Percentiles rank a stretch among this genome's conserved stretches.
Conservation (phyloP, 2,113 vertebrate species). For the Pogonocichla stellata region DNA sequence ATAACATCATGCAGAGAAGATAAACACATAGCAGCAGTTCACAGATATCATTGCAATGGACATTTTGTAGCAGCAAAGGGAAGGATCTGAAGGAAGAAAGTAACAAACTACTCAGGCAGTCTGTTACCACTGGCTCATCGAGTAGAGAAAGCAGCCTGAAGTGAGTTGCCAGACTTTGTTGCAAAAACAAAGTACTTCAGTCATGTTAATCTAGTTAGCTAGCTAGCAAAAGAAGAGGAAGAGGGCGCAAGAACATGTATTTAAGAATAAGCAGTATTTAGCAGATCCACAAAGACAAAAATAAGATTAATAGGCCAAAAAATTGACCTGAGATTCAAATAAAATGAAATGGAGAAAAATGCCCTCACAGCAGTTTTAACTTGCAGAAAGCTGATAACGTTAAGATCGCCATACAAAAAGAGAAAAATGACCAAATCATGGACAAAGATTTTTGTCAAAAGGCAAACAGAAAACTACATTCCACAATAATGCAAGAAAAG, state of each 20-base stretch:
- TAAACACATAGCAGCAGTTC: accelerated
- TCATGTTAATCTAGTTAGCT: not conserved
- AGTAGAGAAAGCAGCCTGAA: not conserved
- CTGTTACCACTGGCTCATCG: not conserved
- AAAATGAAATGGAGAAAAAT: not conserved
- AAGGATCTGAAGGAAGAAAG: not conserved
- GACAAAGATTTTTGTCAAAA: not conserved
- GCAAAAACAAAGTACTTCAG: not conserved
- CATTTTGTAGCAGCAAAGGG: not conserved
- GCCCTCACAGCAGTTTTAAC: not conserved
- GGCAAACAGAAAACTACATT: not conserved
- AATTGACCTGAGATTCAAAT: not conserved
- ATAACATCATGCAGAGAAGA: not conserved
- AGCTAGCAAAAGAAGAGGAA: not conserved
- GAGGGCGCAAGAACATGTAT: accelerated
- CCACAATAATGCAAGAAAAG: not conserved
- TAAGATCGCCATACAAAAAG: not conserved
- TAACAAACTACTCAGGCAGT: not conserved
- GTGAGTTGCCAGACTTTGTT: not conserved
- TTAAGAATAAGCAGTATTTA: not conserved
- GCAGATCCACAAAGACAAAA: not conserved
- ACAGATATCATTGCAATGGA: not conserved
- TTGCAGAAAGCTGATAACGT: not conserved
- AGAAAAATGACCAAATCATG: not conserved
- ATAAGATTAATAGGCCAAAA: not conserved